Evolutionary conservation across 1,140 invertebrate species (phyloP).

Genomic region (Camponotus floridanus): DNA sequence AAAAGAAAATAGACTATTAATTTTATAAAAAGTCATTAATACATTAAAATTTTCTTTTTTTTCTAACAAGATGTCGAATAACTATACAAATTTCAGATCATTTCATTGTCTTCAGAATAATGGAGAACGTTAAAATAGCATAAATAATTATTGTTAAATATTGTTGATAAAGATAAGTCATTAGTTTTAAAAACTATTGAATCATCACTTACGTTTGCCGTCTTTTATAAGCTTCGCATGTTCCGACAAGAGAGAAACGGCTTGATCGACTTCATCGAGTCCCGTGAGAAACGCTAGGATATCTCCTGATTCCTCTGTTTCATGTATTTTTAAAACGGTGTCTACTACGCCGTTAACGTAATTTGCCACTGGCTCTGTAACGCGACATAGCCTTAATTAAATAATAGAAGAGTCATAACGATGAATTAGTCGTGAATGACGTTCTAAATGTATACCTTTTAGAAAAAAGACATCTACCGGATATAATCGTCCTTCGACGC

Average conservation of each 20-base stretch:
- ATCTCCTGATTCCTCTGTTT: slow-evolving; percentile 93
- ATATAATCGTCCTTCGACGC: slow-evolving; percentile 95
- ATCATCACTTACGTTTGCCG: slow-evolving; percentile 83
- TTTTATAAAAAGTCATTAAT: background rate
- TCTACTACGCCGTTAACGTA: slow-evolving; percentile 96
- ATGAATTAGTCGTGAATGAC: background rate
- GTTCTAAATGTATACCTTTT: slow-evolving; percentile 85
- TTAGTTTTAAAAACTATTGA: background rate
- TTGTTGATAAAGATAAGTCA: background rate
- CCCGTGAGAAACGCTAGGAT: slow-evolving; percentile 98
- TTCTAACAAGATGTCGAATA: background rate
- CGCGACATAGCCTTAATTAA: slow-evolving; percentile 58
- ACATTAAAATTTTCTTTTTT: slow-evolving; percentile 13
- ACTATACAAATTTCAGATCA: background rate
- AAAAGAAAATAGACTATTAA: slow-evolving; percentile 14
- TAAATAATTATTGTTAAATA: background rate
- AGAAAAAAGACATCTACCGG: slow-evolving; percentile 96
- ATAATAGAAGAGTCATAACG: background rate
- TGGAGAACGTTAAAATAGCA: background rate
- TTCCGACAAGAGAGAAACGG: slow-evolving; percentile 89
- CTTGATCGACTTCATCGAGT: slow-evolving; percentile 95
- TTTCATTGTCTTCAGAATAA: background rate
- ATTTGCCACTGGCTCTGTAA: slow-evolving; percentile 94
- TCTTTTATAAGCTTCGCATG: slow-evolving; percentile 87
- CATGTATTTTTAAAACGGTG: slow-evolving; percentile 96